Base-by-base conservation (phyloP, 1,140 invertebrate genomes). In the Pogonognathellus flavescens region DNA sequence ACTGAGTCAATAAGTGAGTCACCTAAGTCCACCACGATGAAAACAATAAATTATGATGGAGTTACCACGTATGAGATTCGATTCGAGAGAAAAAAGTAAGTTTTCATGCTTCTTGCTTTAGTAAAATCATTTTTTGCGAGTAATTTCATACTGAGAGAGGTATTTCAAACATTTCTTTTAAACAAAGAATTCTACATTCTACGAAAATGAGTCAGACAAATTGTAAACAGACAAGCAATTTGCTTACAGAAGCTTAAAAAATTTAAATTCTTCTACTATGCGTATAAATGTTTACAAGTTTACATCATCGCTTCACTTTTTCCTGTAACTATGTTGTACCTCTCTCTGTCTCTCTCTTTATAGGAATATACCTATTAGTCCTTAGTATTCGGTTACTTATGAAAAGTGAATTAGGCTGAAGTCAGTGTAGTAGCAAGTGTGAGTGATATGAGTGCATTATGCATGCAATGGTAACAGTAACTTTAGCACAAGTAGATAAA, bases 11-110 rank as follows among this genome's bases (percentile, higher is more conserved):
- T 18, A 4, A 81, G 50, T 76, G 84, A 86, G 55, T 53, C 86
- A 8, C 85, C 86, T 8, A 87, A 86, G 55, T 53, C 86, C 8
- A 87, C 86, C 5, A 87, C 86, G 18, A 84, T 82, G 82, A 88
- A 59, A 20, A 88, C 87, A 4, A 86, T 66, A 20, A 85, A 85
- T 52, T 80, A 76, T 60, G 82, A 86, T 31, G 87, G 87, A 31
- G 84, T 88, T 25, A 88, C 87, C 57, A 88, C 87, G 16, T 88
- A 88, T 18, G 87, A 88, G 80, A 88, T 88, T 18, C 84, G 84
- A 5, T 86, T 86, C 59, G 87, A 88, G 82, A 83, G 87, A 49
- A 86, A 85, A 83, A 86, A 85, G 87, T 88, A 88, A 83, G 87
- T 70, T 80, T 50, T 53, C 20, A 53, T 80, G 14, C 8, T 20